phyloP scores from a whole-genome alignment of 2,888 invertebrate genomes.

The Rhagonycha lutea region DNA sequence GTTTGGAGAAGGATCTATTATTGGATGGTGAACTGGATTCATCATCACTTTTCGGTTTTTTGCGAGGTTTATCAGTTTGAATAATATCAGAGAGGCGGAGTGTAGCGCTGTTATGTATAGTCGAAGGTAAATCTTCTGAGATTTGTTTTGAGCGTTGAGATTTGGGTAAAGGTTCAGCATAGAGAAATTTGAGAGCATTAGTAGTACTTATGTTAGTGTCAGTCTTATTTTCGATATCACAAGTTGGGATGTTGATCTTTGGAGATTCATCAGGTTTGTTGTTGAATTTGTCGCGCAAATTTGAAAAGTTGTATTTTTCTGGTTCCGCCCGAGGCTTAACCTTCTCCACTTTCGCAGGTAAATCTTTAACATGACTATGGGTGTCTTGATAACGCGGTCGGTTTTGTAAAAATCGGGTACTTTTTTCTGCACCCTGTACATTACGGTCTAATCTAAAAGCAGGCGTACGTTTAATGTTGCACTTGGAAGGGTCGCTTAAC shows the following conservation, averaged over 20 bases:
- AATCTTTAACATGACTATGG: not conserved
- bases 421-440: constrained; percentile 18
- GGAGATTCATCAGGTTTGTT: constrained; percentile 17
- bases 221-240: not conserved
- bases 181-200: constrained; percentile 40
- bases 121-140: not conserved
- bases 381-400: constrained; percentile 22
- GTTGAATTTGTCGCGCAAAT: constrained; percentile 44
- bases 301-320: constrained; percentile 44
- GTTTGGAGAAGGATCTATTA: not conserved
- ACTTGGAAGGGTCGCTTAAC: constrained; percentile 54
- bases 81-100: constrained; percentile 36
- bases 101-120: constrained; percentile 43
- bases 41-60: constrained; percentile 5
- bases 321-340: constrained; percentile 30
- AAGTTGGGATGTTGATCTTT: not conserved
- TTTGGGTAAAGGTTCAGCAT: constrained; percentile 50
- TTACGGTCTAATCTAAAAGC: constrained; percentile 60
- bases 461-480: constrained; percentile 60
- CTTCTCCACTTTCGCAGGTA: not conserved
- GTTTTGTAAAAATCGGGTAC: constrained; percentile 20
- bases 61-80: not conserved
- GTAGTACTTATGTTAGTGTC: constrained; percentile 15
- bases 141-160: constrained; percentile 36
- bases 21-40: not conserved